These are phyloP conservation scores for Labroides dimidiatus DNA, from an alignment of 2,797 vertebrate genomes.

Conservation along the genomic window DNA sequence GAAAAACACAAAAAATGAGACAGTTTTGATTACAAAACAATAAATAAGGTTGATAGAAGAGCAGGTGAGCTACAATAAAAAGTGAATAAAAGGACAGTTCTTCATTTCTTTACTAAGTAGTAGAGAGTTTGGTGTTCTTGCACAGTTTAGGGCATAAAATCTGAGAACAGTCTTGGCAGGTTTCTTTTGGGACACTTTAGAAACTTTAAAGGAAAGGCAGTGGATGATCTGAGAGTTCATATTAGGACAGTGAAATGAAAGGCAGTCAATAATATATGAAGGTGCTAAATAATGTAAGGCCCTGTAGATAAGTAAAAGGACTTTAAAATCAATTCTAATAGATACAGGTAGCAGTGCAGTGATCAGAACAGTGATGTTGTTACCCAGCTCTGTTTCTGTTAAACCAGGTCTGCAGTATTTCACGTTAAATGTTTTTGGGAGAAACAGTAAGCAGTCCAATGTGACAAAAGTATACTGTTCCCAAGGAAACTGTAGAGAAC, in stretches of 20 bases:
- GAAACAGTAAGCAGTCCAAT: background rate
- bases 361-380: background rate
- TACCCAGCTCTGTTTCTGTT: background rate
- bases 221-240: constrained; percentile 2
- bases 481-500: background rate
- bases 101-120: too few species aligned
- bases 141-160: background rate
- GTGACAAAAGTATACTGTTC: constrained; percentile 1
- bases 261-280: background rate
- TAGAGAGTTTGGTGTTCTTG: background rate
- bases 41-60: background rate
- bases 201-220: background rate
- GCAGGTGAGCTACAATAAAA: background rate
- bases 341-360: background rate
- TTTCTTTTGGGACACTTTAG: background rate
- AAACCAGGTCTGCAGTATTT: background rate
- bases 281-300: background rate
- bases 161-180: constrained; percentile 1
- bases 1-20: background rate
- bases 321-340: background rate
- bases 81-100: too few species aligned
- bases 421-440: background rate
- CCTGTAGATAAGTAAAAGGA: constrained; percentile 1
- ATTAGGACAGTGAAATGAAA: background rate
- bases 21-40: background rate